A percentile compares a stretch with the other conserved stretches of the same genome.
Evolutionary conservation across 2,888 invertebrate species (phyloP).

Genomic region (Oxystoma pomonae): DNA sequence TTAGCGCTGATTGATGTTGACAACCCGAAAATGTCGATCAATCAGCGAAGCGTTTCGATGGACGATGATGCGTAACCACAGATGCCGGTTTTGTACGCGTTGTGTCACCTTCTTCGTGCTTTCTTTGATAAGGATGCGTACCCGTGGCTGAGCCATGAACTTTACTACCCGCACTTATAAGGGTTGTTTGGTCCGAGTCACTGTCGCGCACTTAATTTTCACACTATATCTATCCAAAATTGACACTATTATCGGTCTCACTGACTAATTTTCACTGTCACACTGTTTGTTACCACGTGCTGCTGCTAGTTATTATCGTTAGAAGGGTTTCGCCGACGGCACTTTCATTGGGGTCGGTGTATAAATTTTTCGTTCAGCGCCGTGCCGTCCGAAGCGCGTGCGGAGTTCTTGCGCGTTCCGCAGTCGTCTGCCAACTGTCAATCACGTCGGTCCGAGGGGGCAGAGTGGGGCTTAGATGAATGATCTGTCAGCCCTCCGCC

Average conservation of each 20-base stretch:
- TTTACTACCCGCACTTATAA: slow-evolving; percentile 61
- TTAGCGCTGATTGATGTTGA: slow-evolving; percentile 37
- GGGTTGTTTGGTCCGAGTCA: slow-evolving; percentile 30
- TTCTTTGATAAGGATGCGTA: slow-evolving; percentile 56
- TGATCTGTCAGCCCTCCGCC: slow-evolving; percentile 46
- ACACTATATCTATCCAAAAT: slow-evolving; percentile 9
- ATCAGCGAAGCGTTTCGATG: slow-evolving; percentile 25
- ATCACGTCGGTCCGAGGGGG: slow-evolving; percentile 54
- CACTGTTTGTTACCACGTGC: slow-evolving; percentile 31
- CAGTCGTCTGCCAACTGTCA: slow-evolving; percentile 65
- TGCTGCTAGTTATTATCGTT: slow-evolving; percentile 28
- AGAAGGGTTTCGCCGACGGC: slow-evolving; percentile 30
- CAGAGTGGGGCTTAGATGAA: slow-evolving; percentile 55
- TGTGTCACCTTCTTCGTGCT: slow-evolving; percentile 35
- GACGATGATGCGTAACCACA: slow-evolving; percentile 28
- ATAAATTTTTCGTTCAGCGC: slow-evolving; percentile 32
- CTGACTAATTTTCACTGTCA: slow-evolving; percentile 36
- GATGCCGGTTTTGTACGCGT: slow-evolving; percentile 27
- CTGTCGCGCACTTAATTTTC: slow-evolving; percentile 28
- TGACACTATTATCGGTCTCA: no score
- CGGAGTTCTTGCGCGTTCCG: slow-evolving; percentile 60
- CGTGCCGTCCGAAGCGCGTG: slow-evolving; percentile 44
- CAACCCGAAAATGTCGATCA: slow-evolving; percentile 27
- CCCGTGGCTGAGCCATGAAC: slow-evolving; percentile 89
- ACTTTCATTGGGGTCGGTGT: slow-evolving; percentile 33